Evolutionary conservation across 2,113 vertebrate genomes (phyloP).

Genomic region (Corapipo altera): DNA sequence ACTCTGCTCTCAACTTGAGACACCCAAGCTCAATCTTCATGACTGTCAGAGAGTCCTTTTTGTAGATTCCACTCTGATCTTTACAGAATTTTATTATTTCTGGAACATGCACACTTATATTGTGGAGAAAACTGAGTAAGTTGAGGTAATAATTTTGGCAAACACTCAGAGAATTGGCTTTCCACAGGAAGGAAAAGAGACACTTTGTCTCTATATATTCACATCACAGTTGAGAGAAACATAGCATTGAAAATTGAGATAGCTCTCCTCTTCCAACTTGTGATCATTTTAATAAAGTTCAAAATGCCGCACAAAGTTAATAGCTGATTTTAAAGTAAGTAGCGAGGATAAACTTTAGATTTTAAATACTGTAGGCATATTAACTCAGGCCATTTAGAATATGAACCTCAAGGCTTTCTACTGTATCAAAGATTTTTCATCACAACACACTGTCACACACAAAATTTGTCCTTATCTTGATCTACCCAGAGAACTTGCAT

Average conservation of each 20-base stretch:
- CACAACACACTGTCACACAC: background rate
- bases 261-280: background rate
- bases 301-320: background rate
- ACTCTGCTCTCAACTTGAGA: background rate
- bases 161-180: background rate
- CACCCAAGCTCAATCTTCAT: background rate
- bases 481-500: background rate
- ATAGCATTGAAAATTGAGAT: background rate
- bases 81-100: background rate
- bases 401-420: background rate
- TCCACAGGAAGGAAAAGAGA: background rate
- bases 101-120: background rate
- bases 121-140: background rate
- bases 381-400: background rate
- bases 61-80: background rate
- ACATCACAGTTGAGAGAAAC: background rate
- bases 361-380: background rate
- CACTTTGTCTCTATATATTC: background rate
- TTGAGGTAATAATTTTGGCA: background rate
- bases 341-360: background rate
- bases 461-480: background rate
- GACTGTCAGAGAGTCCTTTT: background rate
- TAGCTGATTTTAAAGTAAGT: background rate
- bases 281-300: background rate
- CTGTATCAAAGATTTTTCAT: background rate